Evolutionary conservation across 2,113 vertebrate species (phyloP).

Genomic region (Cochlearius cochlearius): DNA sequence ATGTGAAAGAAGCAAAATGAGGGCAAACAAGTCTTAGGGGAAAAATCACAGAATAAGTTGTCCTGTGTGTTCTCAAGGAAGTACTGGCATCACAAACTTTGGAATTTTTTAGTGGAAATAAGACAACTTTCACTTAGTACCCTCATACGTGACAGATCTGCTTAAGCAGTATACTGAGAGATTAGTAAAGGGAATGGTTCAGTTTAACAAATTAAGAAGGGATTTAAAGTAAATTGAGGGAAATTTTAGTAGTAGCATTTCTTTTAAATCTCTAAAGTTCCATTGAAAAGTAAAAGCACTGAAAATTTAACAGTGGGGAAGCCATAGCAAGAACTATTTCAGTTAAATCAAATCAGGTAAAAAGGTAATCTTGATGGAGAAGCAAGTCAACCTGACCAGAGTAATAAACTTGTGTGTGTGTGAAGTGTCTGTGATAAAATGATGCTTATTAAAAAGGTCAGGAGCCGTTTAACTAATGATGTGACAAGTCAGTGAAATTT

Average conservation of each 20-base stretch:
- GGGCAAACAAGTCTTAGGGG: not conserved
- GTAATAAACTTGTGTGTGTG: not conserved
- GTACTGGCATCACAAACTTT: not conserved
- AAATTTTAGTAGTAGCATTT: not conserved
- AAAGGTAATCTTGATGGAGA: not conserved
- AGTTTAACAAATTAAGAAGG: not conserved
- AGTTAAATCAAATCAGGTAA: not conserved
- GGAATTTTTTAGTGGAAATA: not conserved
- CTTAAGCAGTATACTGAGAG: not conserved
- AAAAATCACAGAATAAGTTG: not conserved
- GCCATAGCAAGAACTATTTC: not conserved
- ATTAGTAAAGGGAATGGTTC: not conserved
- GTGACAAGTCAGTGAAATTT: not conserved
- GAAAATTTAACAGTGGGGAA: not conserved
- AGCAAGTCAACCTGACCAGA: not conserved
- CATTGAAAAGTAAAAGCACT: not conserved
- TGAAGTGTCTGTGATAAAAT: not conserved
- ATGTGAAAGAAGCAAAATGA: not conserved
- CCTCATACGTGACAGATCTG: not conserved
- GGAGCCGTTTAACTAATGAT: not conserved
- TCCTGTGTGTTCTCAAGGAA: not conserved
- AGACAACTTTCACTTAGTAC: not conserved
- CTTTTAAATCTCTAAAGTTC: not conserved
- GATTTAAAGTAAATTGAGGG: not conserved
- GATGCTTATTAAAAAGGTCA: not conserved